phyloP scores from a whole-genome alignment of 2,797 vertebrate genomes.

The Pantherophis alleghaniensis region DNA sequence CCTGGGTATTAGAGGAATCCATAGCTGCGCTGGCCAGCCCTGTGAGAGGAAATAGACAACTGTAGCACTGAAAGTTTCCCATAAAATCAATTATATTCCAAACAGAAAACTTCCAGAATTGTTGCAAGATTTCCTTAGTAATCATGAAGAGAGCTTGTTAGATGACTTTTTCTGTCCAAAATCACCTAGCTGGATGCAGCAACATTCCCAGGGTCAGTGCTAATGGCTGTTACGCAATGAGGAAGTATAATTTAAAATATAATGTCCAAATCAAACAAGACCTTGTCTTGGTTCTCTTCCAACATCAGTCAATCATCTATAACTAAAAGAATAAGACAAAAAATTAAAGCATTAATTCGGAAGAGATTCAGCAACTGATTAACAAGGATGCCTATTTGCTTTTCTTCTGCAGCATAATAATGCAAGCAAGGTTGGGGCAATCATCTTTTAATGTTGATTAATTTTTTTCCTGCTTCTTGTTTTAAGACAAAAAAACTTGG shows the following conservation, averaged over 20 bases:
- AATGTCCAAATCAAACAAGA: neutral
- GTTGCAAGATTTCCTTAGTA: slow-evolving; percentile 9
- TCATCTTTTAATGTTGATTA: neutral
- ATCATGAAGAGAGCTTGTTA: neutral
- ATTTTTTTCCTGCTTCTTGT: neutral
- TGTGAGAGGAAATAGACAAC: neutral
- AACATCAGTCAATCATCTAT: neutral
- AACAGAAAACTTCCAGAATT: neutral
- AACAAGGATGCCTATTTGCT: neutral
- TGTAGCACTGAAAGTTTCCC: slow-evolving; percentile 9
- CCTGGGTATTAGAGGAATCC: neutral
- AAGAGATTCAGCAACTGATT: neutral
- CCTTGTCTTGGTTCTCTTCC: neutral
- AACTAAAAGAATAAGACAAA: neutral
- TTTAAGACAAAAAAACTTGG: neutral
- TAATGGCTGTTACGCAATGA: neutral
- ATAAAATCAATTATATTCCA: slow-evolving; percentile 2
- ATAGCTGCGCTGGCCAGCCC: neutral
- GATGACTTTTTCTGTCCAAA: neutral
- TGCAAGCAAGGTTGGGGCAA: neutral
- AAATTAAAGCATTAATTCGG: neutral
- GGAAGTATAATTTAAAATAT: neutral
- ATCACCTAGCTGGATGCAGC: neutral
- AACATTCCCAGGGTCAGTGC: neutral
- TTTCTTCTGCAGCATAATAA: neutral